Percentiles rank a stretch among this genome's conserved stretches.
Evolutionary conservation across 1,140 invertebrate species (phyloP).

Genomic region (Coboldia fuscipes): DNA sequence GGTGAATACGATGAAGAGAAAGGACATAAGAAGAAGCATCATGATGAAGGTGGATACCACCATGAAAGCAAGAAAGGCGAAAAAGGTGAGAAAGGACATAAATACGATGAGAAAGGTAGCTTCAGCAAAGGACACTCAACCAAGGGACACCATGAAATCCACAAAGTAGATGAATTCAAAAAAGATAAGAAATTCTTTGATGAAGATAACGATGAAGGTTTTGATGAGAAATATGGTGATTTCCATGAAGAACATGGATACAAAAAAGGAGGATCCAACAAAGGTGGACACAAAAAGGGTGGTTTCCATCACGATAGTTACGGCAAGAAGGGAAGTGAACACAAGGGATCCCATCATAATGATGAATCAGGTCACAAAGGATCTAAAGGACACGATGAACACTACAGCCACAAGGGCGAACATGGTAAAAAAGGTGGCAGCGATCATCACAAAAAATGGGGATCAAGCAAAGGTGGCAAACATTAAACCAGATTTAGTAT

Average conservation of each 20-base stretch:
- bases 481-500: no score
- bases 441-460: conserved; percentile 41
- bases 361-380: conserved; percentile 22
- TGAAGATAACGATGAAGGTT: conserved; percentile 53
- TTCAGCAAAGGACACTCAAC: conserved; percentile 61
- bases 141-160: conserved; percentile 55
- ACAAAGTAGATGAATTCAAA: conserved; percentile 55
- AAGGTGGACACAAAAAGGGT: conserved; percentile 44
- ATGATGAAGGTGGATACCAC: conserved; percentile 48
- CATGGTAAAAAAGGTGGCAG: conserved; percentile 43
- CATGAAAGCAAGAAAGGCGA: conserved; percentile 51
- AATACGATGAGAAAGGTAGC: conserved; percentile 31
- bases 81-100: conserved; percentile 45
- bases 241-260: conserved; percentile 44
- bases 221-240: conserved; percentile 42
- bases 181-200: conserved; percentile 71
- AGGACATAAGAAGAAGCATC: conserved; percentile 52
- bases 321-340: conserved; percentile 48
- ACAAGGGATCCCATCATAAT: conserved; percentile 21
- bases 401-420: conserved; percentile 38
- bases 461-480: no score
- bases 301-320: conserved; percentile 44
- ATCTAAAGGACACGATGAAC: conserved; percentile 39
- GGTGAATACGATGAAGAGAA: conserved; percentile 48
- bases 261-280: conserved; percentile 45